Percentiles rank a stretch among this genome's conserved stretches.
Conservation (phyloP, 2,113 vertebrate species). For the Guaruba guarouba region DNA sequence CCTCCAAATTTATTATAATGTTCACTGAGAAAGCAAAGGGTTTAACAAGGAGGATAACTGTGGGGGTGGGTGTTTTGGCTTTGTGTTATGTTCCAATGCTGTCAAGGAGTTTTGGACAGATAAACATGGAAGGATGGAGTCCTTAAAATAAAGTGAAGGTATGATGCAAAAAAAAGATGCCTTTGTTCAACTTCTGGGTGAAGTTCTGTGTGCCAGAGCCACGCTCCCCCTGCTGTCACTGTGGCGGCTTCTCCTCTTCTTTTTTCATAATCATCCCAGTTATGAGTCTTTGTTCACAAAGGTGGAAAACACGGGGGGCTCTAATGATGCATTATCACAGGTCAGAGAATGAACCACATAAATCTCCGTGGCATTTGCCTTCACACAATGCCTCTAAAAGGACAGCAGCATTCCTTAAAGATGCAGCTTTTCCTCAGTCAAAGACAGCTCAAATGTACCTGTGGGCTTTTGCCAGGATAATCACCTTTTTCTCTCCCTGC, state of each 20-base stretch:
- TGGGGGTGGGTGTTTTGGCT: not conserved
- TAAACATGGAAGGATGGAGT: not conserved
- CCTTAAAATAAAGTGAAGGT: not conserved
- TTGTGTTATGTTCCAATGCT: not conserved
- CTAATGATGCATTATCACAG: conserved; percentile 56
- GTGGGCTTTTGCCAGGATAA: conserved; percentile 39
- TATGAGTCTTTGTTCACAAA: conserved; percentile 45
- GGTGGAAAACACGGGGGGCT: conserved; percentile 44
- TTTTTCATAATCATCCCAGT: not conserved
- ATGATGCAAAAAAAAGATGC: not conserved
- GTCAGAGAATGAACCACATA: conserved; percentile 51
- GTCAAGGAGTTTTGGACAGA: not conserved
- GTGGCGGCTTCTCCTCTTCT: not conserved
- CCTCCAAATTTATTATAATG: not conserved
- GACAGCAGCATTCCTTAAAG: conserved; percentile 4
- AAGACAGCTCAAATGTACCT: not conserved
- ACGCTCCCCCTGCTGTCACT: not conserved
- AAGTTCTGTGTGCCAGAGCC: not conserved
- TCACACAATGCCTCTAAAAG: not conserved
- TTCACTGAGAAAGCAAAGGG: conserved; percentile 17
- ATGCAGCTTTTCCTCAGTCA: not conserved
- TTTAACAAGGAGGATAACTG: not conserved
- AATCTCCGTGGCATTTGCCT: conserved; percentile 27
- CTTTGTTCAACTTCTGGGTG: not conserved
- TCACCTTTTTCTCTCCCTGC: conserved; percentile 28